Conservation (phyloP, 2,888 invertebrate genomes). For the Andrena bicolor region DNA sequence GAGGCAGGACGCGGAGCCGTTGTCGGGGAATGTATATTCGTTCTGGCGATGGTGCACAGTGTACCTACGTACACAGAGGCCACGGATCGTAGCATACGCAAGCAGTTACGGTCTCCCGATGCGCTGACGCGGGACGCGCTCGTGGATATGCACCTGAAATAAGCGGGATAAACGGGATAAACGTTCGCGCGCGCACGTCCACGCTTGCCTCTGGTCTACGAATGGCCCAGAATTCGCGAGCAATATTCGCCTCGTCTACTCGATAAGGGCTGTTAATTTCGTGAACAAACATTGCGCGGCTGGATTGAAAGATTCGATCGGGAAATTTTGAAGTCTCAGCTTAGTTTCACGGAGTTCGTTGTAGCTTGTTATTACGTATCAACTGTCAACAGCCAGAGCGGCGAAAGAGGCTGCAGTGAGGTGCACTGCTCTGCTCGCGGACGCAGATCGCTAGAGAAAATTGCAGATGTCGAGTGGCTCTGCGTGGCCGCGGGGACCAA, state of each 20-base stretch:
- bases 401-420: conserved; percentile 34
- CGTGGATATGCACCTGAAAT: conserved; percentile 44
- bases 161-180: conserved; percentile 52
- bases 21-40: conserved; percentile 17
- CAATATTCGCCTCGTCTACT: conserved; percentile 6
- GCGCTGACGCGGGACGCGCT: conserved; percentile 22
- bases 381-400: conserved; percentile 28
- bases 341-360: too few species aligned
- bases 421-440: conserved; percentile 33
- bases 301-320: neutral
- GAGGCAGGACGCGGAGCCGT: neutral
- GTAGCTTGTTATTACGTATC: too few species aligned
- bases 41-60: neutral
- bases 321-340: neutral
- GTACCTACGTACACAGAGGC: conserved; percentile 16
- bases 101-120: conserved; percentile 36
- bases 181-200: conserved; percentile 12
- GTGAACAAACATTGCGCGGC: conserved; percentile 25
- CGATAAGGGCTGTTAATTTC: neutral
- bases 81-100: conserved; percentile 29
- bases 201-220: neutral
- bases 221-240: conserved; percentile 14
- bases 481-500: conserved; percentile 30
- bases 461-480: conserved; percentile 39
- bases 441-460: conserved; percentile 42